Base-by-base conservation (phyloP, 30 jellyfish, hydroid and myxozoan species). In the Hydractinia symbiolongicarpus region DNA sequence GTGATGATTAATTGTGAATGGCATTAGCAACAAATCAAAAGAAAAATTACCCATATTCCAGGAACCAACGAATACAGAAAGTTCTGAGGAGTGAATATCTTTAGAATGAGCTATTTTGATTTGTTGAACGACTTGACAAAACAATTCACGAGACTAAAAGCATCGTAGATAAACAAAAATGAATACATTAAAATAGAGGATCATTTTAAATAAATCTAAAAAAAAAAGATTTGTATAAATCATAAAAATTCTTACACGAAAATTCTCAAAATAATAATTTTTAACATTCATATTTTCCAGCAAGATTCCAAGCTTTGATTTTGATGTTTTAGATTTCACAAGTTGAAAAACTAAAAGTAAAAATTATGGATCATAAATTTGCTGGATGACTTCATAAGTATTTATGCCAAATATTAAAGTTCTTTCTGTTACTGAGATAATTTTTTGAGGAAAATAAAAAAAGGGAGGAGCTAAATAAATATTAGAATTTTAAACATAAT, bases 41-140 rank as follows among this genome's bases (percentile, higher is more conserved):
- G 57, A 10, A 55, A 77, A 13, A 82, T 83, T 73, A 81, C 97
- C 97, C 97, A 89, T 89, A 53, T 89, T 89, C 97, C 97, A 89
- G 4, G 95, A 73, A 9, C 97, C 97, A 67, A 84, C 83, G 67
- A 89, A 89, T 4, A 89, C 86, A 14, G 92, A 64, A 19, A 89
- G 72, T 53, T 85, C 85, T 66, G 78, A 77, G 15, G 79, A 73
- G 5, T 79, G 86, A 40, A 53, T 72, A 44, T 60, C 73, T 50
- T 76, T 76, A 10, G 96, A 82, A 62, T 85, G 93, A 14, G 73
- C 79, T 15, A 50, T 71, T 64, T 83, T 83, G 86, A 88, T 82
- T 60, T 81, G 91, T 60, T 84, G 90, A 9, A 84, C 67, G 82
- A 83, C 60, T 69, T 73, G 89, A 64, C 97, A 89, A 82, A 89